Evolutionary conservation across 2,797 vertebrate genomes (phyloP).

Genomic region (Triplophysa yarkandensis): DNA sequence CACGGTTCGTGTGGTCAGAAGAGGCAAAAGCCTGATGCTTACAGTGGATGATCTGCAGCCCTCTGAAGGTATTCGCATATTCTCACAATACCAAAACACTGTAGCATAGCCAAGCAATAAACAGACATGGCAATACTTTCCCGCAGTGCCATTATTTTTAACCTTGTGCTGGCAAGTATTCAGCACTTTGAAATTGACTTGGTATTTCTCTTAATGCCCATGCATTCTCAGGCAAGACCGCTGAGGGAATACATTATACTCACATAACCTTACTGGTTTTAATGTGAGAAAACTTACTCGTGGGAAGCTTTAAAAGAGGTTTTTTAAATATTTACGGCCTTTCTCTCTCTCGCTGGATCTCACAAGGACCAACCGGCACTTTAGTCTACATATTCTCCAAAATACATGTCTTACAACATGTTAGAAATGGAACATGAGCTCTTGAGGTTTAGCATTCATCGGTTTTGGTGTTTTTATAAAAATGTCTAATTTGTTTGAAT

Average conservation of each 20-base stretch:
- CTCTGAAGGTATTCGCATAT: slow-evolving; percentile 85
- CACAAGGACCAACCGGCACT: slow-evolving; percentile 16
- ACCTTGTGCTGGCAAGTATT: slow-evolving; percentile 18
- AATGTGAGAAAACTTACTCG: slow-evolving; percentile 25
- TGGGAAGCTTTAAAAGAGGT: slow-evolving; percentile 43
- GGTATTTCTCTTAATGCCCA: slow-evolving; percentile 17
- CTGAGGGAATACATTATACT: slow-evolving; percentile 44
- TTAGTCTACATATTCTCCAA: slow-evolving; percentile 24
- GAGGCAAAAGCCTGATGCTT: slow-evolving; percentile 96
- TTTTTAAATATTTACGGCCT: slow-evolving; percentile 43
- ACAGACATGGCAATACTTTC: slow-evolving; percentile 4
- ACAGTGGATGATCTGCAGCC: slow-evolving; percentile 96
- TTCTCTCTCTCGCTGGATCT: slow-evolving; percentile 18
- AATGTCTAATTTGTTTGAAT: not conserved
- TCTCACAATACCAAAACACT: not conserved
- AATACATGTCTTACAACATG: slow-evolving; percentile 26
- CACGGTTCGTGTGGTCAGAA: slow-evolving; percentile 96
- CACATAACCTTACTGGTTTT: slow-evolving; percentile 57
- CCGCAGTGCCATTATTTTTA: slow-evolving; percentile 14
- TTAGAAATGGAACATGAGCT: not conserved
- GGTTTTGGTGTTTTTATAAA: not conserved
- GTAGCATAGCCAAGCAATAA: not conserved
- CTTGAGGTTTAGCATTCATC: not conserved
- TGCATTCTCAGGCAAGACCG: slow-evolving; percentile 17
- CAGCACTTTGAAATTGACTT: slow-evolving; percentile 26